Conservation (phyloP, 2,113 vertebrate species). For the Zapornia atra region DNA sequence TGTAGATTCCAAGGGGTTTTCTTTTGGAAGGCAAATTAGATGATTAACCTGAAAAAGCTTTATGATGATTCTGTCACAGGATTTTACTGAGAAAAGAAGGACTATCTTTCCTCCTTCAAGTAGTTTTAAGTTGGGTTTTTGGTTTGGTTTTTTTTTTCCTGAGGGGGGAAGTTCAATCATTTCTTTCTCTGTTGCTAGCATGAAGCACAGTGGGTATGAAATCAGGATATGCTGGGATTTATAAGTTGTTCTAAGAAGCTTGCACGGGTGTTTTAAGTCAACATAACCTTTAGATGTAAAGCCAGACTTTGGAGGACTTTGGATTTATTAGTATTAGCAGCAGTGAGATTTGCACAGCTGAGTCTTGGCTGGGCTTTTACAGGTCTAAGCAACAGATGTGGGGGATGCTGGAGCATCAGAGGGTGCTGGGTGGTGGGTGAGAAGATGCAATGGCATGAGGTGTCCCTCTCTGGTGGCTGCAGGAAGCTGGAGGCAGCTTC, state of each 20-base stretch:
- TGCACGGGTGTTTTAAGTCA: neutral
- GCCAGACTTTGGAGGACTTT: conserved; percentile 23
- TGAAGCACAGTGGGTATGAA: neutral
- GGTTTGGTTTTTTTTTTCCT: neutral
- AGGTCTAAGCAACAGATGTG: neutral
- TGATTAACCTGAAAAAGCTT: conserved; percentile 37
- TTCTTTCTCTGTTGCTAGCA: neutral
- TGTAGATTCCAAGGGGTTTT: neutral
- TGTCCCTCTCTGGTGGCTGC: neutral
- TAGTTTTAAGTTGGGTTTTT: neutral
- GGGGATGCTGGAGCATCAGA: neutral
- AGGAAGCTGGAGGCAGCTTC: neutral
- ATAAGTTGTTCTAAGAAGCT: conserved; percentile 16
- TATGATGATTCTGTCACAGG: neutral
- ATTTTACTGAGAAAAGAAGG: neutral
- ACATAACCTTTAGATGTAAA: conserved; percentile 16
- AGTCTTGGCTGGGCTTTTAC: neutral
- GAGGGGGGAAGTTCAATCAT: neutral
- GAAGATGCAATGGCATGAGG: neutral
- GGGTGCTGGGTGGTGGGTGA: neutral
- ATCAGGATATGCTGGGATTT: neutral
- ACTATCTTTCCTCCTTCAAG: neutral
- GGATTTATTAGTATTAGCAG: conserved; percentile 11
- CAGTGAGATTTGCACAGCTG: conserved; percentile 30
- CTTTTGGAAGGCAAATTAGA: conserved; percentile 30